phyloP scores from a whole-genome alignment of 2,113 vertebrate species.

The Eulacestoma nigropectus region DNA sequence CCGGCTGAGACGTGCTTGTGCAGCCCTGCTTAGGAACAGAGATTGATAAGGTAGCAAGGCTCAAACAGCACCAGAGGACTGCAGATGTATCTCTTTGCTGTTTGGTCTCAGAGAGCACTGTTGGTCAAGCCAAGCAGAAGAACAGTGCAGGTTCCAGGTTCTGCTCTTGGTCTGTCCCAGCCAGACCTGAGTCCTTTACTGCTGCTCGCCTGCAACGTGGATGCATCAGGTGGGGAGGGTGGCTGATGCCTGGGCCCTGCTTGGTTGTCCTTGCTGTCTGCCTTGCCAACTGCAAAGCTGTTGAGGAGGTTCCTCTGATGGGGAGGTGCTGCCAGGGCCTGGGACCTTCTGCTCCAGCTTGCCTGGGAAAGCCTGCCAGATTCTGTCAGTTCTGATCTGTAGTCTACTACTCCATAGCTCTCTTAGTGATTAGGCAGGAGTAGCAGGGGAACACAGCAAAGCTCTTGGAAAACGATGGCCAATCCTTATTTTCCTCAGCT shows the following conservation, averaged over 20 bases:
- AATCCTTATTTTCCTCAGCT: background rate
- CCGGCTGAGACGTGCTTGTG: background rate
- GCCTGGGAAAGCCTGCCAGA: background rate
- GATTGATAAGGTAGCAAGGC: background rate
- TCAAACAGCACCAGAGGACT: background rate
- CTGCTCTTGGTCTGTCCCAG: background rate
- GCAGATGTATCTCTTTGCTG: background rate
- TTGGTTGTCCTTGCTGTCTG: background rate
- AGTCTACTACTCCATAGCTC: fast-evolving
- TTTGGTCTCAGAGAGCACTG: background rate
- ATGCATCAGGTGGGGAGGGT: background rate
- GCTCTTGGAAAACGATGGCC: background rate
- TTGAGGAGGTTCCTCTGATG: background rate
- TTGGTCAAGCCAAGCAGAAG: background rate
- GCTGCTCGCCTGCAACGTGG: background rate
- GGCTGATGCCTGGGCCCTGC: background rate
- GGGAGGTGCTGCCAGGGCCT: background rate
- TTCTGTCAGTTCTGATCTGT: background rate
- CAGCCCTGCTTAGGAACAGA: background rate
- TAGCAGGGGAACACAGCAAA: background rate
- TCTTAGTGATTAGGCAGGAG: background rate
- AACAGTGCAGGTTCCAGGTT: background rate
- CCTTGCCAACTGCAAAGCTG: background rate
- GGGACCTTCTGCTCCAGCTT: background rate
- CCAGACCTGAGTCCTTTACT: background rate